These are phyloP conservation scores for Magallana nippona DNA, from an alignment of 2,888 invertebrate genomes.

Conservation along the genomic window DNA sequence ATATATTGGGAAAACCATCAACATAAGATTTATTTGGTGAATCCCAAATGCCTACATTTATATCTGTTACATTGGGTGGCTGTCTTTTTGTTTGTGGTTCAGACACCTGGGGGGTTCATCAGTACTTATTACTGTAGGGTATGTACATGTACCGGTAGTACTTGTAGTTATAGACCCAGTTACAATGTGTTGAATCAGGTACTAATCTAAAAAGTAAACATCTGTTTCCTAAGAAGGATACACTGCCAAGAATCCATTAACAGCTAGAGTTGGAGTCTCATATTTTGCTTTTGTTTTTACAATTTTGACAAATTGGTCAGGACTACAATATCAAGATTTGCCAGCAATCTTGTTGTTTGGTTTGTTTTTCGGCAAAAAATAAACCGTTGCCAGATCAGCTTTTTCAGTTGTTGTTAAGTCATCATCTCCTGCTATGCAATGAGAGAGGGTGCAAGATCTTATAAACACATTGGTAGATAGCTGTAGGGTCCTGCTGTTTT, in stretches of 20 bases:
- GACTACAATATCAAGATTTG: background rate
- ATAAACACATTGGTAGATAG: background rate
- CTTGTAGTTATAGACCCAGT: background rate
- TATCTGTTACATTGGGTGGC: no score
- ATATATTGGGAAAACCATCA: no score
- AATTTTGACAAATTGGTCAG: background rate
- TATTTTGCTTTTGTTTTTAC: background rate
- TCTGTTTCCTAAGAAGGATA: background rate
- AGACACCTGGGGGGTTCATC: no score
- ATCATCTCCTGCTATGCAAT: conserved; percentile 8
- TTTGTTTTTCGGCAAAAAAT: background rate
- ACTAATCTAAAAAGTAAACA: conserved; percentile 10
- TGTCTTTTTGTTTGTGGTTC: no score
- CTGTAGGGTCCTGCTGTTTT: background rate
- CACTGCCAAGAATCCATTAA: background rate
- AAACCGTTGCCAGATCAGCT: background rate
- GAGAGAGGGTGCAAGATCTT: conserved; percentile 6
- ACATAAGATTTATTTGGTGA: no score
- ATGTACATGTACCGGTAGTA: no score
- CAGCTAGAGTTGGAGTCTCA: background rate
- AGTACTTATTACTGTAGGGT: no score
- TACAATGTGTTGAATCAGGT: background rate
- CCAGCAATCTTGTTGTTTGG: background rate
- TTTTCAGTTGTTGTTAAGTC: background rate
- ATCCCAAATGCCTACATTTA: no score